Conservation (phyloP, 2,113 vertebrate species). For the Phaethon lepturus region DNA sequence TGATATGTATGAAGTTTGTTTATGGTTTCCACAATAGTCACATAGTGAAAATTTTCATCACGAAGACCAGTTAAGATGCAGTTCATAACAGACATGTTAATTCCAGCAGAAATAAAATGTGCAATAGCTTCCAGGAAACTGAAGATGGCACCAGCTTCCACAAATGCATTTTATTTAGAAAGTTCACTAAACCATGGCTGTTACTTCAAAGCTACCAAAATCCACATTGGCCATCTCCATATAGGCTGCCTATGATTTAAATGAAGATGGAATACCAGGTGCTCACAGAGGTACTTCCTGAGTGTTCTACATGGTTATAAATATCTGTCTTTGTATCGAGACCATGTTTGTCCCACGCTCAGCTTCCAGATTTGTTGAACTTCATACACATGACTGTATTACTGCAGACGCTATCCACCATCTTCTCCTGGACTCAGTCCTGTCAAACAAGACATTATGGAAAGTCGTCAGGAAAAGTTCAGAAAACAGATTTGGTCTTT, state of each 20-base stretch:
- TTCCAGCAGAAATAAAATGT: background rate
- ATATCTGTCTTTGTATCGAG: background rate
- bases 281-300: background rate
- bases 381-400: background rate
- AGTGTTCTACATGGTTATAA: background rate
- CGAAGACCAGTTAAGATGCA: background rate
- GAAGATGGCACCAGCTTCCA: slow-evolving; percentile 36
- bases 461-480: background rate
- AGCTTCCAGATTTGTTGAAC: background rate
- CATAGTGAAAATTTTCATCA: background rate
- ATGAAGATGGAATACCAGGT: background rate
- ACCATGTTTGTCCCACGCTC: background rate
- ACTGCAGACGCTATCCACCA: background rate
- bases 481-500: slow-evolving; percentile 35
- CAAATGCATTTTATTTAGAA: background rate
- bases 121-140: slow-evolving; percentile 5
- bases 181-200: background rate
- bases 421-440: background rate
- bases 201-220: background rate
- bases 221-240: accelerated
- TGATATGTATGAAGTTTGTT: background rate
- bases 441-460: background rate
- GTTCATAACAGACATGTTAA: background rate
- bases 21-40: background rate
- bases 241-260: background rate